Percentiles rank a stretch among this genome's conserved stretches.
phyloP scores from a whole-genome alignment of 2,888 invertebrate species.

The Ichneumoninae sp. region DNA sequence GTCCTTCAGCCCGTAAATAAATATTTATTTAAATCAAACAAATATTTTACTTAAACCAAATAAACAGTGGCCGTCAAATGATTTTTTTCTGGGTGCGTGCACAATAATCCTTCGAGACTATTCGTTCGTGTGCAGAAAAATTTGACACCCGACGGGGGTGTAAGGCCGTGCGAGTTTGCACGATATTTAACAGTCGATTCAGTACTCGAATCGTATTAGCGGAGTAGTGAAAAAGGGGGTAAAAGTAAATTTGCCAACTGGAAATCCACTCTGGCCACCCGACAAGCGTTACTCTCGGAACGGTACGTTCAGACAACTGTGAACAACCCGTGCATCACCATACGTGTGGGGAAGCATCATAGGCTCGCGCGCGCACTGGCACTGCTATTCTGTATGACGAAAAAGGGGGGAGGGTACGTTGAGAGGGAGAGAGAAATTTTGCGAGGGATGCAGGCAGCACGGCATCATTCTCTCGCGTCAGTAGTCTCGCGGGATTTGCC shows the following conservation, averaged over 20 bases:
- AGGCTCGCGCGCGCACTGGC: background rate
- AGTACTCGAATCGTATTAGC: conserved; percentile 25
- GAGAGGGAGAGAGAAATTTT: background rate
- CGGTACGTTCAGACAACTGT: conserved; percentile 27
- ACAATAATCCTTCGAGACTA: background rate
- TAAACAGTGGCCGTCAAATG: no score
- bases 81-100: background rate
- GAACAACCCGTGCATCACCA: conserved; percentile 20
- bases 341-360: conserved; percentile 1
- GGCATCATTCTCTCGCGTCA: conserved; percentile 9
- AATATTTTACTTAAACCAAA: no score
- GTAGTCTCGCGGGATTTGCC: conserved; percentile 47
- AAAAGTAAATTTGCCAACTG: conserved; percentile 51
- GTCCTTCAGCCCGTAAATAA: no score
- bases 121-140: background rate
- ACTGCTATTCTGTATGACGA: conserved; percentile 23
- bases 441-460: background rate
- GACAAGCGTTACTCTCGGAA: conserved; percentile 5
- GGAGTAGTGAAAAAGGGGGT: conserved; percentile 1
- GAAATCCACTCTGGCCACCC: conserved; percentile 36
- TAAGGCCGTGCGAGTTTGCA: background rate
- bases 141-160: conserved; percentile 9
- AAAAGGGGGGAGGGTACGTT: background rate
- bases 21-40: no score
- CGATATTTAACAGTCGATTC: conserved; percentile 21